Base-by-base conservation (phyloP, 2,113 vertebrate species). In the Oncorhynchus gorbuscha region DNA sequence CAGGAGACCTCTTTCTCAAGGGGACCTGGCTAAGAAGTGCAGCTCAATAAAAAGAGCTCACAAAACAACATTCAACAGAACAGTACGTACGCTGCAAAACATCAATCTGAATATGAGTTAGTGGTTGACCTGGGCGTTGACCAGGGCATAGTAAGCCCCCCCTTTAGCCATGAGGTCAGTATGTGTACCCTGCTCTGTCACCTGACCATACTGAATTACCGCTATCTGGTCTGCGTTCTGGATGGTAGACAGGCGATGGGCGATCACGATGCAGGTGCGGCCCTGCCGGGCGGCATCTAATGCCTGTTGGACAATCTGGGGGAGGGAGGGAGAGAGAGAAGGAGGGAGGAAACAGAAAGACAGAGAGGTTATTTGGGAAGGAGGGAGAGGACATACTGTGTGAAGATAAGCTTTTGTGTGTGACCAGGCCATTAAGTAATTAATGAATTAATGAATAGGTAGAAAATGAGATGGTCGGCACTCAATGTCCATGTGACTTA, bases 191-290 rank as follows among this genome's bases (percentile, higher is more conserved):
- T 91, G 91, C 75, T 96, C 95, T 75, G 75, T 4, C 0, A 95
- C 75, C 48, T 48, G 84, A 69, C 95, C 94, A 0, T 93, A 92
- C 74, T 95, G 84, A 70, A 94, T 71, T 62, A 93, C 93, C 0
- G 84, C 91, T 3, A 95, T 96, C 26, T 85, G 80, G 87, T 95
- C 93, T 0, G 95, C 95, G 0, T 93, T 95, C 81, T 95, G 94
- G 82, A 94, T 90, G 68, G 95, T 94, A 81, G 93, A 91, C 72
- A 96, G 87, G 58, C 94, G 93, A 59, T 96, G 95, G 28, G 95
- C 93, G 0, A 95, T 95, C 79, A 95, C 77, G 0, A 95, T 92
- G 86, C 95, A 95, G 0, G 94, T 96, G 1, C 92, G 92, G 2
- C 93, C 95, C 74, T 89, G 77, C 35, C 92, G 86, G 69, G 93